These are phyloP conservation scores for Drosophila pseudoananassae DNA, from an alignment of 1,140 invertebrate species.

Conservation along the genomic window DNA sequence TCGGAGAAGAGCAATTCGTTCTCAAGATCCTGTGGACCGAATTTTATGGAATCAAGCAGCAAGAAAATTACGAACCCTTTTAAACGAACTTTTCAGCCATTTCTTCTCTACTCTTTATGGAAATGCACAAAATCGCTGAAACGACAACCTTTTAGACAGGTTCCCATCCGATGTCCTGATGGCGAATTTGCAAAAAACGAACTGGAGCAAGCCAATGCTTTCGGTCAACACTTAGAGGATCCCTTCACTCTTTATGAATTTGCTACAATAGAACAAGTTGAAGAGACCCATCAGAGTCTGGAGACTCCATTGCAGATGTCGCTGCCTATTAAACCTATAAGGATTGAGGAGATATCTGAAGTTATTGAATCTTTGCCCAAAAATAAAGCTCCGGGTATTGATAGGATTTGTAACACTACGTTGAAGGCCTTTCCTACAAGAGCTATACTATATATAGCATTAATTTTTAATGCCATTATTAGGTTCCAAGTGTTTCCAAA, in stretches of 20 bases:
- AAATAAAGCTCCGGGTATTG: conserved; percentile 5
- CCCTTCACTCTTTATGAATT: neutral
- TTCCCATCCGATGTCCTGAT: neutral
- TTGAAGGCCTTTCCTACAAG: conserved; percentile 4
- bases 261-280: neutral
- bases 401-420: conserved; percentile 5
- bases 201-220: conserved; percentile 9
- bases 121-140: conserved; percentile 9
- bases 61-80: neutral
- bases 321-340: too few species aligned
- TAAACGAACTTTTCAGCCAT: conserved; percentile 10
- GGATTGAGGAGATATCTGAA: conserved; percentile 1
- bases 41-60: conserved; percentile 5
- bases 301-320: too few species aligned
- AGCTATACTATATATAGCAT: neutral
- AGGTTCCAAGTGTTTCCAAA: neutral
- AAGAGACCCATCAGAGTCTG: neutral
- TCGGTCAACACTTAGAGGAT: neutral
- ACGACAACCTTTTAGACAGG: neutral
- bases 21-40: conserved; percentile 6
- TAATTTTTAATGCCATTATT: conserved; percentile 19
- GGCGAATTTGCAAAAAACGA: conserved; percentile 3
- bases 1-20: neutral
- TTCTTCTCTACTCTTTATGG: conserved; percentile 29
- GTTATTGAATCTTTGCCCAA: neutral